These are phyloP conservation scores for Gouania willdenowi DNA, from an alignment of 2,797 vertebrate species.

Conservation along the genomic window DNA sequence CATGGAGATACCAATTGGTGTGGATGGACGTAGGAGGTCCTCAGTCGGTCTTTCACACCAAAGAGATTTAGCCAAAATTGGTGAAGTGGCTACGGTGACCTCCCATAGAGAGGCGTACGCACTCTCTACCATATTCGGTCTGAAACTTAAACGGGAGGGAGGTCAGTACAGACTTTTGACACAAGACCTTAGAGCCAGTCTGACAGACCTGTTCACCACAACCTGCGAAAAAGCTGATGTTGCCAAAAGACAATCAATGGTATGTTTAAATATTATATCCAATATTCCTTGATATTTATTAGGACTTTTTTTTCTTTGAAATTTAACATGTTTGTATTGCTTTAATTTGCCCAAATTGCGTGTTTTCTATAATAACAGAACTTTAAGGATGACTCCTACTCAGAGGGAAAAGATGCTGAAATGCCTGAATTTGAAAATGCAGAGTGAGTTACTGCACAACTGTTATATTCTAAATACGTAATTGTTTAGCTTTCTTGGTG, in stretches of 20 bases:
- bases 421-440: no score
- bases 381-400: no score
- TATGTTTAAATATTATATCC: no score
- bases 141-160: slow-evolving; percentile 86
- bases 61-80: slow-evolving; percentile 67
- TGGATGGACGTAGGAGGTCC: slow-evolving; percentile 44
- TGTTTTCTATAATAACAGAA: no score
- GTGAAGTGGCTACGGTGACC: slow-evolving; percentile 60
- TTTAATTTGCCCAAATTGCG: background rate
- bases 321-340: background rate
- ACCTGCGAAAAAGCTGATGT: slow-evolving; percentile 27
- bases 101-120: slow-evolving; percentile 78
- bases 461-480: no score
- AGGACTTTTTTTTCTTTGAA: background rate
- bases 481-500: background rate
- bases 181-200: slow-evolving; percentile 80
- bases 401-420: no score
- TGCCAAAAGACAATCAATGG: slow-evolving; percentile 64
- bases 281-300: no score
- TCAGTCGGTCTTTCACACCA: slow-evolving; percentile 59
- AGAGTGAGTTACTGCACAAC: no score
- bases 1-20: slow-evolving; percentile 68
- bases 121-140: slow-evolving; percentile 90
- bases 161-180: slow-evolving; percentile 84
- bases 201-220: slow-evolving; percentile 76